Base-by-base conservation (phyloP, 2,113 vertebrate species). In the Halcyon malimbica region DNA sequence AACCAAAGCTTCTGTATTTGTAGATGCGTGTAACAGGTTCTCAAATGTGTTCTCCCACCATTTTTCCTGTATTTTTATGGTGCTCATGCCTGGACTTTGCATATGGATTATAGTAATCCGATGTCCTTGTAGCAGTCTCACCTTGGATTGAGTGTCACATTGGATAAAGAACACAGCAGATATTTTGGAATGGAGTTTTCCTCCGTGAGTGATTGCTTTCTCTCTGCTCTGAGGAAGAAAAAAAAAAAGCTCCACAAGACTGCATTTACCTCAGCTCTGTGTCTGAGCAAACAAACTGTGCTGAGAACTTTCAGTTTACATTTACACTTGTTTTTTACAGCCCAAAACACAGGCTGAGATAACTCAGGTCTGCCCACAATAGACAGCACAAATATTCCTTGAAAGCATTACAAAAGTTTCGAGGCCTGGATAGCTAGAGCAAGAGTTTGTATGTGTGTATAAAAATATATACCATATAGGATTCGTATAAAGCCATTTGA, bases 281-380 rank as follows among this genome's bases (percentile, higher is more conserved):
- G 83, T 77, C 63, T 94, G 87, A 91, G 60, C 77, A 84, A 82
- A 91, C 91, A 92, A 92, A 89, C 48, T 59, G 26, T 91, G 65
- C 57, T 68, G 89, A 75, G 87, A 87, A 62, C 62, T 83, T 87
- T 87, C 81, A 84, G 65, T 42, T 93, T 35, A 57, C 77, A 18
- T 20, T 95, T 78, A 25, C 17, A 6, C 25, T 33, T 46, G 44
- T 78, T 56, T 46, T 63, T 89, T 92, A 57, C 41, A 84, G 37
- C 39, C 51, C 81, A 86, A 80, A 94, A 76, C 64, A 59, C 39
- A 71, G 70, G n/a, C 80, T 89, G 87, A 84, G 89, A 73, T 81
- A 95, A 69, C 73, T 87, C 77, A 23, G 67, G 16, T 89, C 87
- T 96, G 57, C 84, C 70, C 63, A 85, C 73, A 76, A 28, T 0